phyloP scores from a whole-genome alignment of 2,888 invertebrate species.

The Norana najaformis region DNA sequence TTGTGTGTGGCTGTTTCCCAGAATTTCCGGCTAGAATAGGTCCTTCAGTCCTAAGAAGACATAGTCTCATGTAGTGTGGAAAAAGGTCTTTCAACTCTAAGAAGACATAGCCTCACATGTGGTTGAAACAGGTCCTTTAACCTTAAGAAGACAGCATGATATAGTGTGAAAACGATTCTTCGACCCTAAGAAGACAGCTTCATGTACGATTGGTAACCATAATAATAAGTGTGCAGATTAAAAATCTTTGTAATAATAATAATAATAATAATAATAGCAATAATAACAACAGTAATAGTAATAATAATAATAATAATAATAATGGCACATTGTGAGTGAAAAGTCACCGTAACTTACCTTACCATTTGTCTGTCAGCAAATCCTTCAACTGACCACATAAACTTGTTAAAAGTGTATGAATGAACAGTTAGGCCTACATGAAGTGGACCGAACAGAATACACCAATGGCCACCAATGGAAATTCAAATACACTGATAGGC shows the following conservation, averaged over 20 bases:
- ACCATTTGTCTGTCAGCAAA: background rate
- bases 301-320: conserved; percentile 24
- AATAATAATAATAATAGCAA: conserved; percentile 25
- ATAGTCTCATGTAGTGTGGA: background rate
- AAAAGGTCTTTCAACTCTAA: background rate
- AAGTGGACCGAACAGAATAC: too few relatives aligned
- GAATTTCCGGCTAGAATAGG: background rate
- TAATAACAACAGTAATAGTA: conserved; percentile 22
- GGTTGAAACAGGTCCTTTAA: background rate
- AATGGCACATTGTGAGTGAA: background rate
- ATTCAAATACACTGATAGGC: background rate
- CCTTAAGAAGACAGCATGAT: background rate
- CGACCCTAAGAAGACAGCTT: background rate
- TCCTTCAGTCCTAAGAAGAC: background rate
- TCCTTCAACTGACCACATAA: background rate
- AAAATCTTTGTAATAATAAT: conserved; percentile 17
- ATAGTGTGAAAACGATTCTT: background rate
- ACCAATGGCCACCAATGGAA: too few relatives aligned
- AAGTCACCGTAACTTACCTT: background rate
- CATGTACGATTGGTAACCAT: background rate
- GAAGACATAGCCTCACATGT: too few relatives aligned
- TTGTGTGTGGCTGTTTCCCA: background rate
- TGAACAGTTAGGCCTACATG: background rate
- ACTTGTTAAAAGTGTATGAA: background rate
- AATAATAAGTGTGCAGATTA: too few relatives aligned